Conservation (phyloP, 1,140 invertebrate genomes). For the Brachystomella parvula region DNA sequence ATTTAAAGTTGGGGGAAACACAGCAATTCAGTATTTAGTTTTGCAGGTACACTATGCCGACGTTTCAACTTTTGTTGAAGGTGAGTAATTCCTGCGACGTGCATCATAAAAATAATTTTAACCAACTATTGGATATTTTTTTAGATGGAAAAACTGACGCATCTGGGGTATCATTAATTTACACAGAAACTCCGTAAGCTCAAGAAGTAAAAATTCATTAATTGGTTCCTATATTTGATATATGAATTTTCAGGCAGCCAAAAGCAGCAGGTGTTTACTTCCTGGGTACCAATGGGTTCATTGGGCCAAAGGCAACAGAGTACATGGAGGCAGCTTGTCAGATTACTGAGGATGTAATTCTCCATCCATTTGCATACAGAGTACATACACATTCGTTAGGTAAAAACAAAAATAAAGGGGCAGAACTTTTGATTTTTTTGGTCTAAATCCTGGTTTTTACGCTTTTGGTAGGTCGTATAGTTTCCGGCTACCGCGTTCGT, state of each 20-base stretch:
- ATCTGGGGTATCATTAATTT: constrained; percentile 69
- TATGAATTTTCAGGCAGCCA: constrained; percentile 45
- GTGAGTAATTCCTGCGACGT: not conserved
- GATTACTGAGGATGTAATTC: constrained; percentile 67
- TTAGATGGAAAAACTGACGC: constrained; percentile 66
- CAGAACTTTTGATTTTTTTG: not conserved
- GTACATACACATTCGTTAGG: constrained; percentile 87
- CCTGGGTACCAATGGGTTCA: constrained; percentile 71
- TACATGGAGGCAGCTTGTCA: constrained; percentile 81
- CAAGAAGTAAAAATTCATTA: constrained; percentile 60
- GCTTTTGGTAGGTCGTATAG: constrained; percentile 69
- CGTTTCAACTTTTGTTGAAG: constrained; percentile 59
- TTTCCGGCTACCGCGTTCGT: constrained; percentile 74
- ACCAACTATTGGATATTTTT: constrained; percentile 29
- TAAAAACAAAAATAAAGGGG: not conserved
- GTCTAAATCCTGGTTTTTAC: not conserved
- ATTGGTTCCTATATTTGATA: constrained; percentile 80
- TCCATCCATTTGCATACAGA: constrained; percentile 90
- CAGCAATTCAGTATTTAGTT: constrained; percentile 66
- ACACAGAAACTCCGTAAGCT: constrained; percentile 64
- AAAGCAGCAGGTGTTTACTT: constrained; percentile 70
- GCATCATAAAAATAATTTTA: constrained; percentile 8
- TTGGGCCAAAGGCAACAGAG: constrained; percentile 60
- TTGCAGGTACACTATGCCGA: constrained; percentile 89
- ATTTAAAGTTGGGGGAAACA: constrained; percentile 66